These are phyloP conservation scores for Drosophila ercepeae DNA, from an alignment of 1,140 invertebrate genomes.

Conservation along the genomic window DNA sequence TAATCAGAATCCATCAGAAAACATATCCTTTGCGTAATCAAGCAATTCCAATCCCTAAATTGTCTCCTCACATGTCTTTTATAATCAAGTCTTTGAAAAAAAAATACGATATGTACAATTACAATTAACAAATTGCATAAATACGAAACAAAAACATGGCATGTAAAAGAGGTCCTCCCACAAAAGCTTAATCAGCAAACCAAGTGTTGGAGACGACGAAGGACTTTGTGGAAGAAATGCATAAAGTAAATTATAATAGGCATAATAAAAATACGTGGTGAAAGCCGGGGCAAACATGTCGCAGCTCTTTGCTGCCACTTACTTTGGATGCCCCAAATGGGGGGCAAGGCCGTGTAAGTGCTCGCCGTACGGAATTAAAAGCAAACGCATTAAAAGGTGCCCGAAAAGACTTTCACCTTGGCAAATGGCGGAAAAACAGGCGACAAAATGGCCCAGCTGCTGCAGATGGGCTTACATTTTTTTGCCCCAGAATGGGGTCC, in stretches of 20 bases:
- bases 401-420: constrained; percentile 80
- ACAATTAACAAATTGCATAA: constrained; percentile 70
- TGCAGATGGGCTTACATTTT: constrained; percentile 50
- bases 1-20: too few relatives aligned
- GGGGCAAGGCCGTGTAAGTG: constrained; percentile 69
- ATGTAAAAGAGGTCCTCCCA: constrained; percentile 7
- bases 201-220: constrained; percentile 20
- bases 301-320: constrained; percentile 60
- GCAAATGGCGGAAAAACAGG: constrained; percentile 49
- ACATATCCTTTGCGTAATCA: too few relatives aligned
- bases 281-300: constrained; percentile 64
- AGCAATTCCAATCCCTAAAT: too few relatives aligned
- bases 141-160: constrained; percentile 37
- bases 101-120: constrained; percentile 18
- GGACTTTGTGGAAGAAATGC: constrained; percentile 48
- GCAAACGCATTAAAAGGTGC: constrained; percentile 81
- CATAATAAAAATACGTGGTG: constrained; percentile 72
- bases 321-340: constrained; percentile 46
- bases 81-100: constrained; percentile 11
- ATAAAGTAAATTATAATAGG: constrained; percentile 82
- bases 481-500: neutral
- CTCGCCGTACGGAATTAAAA: constrained; percentile 75
- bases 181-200: constrained; percentile 41
- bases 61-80: too few relatives aligned
- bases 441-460: constrained; percentile 72